phyloP scores from a whole-genome alignment of 2,888 invertebrate species.

The Amphipoea oculea region DNA sequence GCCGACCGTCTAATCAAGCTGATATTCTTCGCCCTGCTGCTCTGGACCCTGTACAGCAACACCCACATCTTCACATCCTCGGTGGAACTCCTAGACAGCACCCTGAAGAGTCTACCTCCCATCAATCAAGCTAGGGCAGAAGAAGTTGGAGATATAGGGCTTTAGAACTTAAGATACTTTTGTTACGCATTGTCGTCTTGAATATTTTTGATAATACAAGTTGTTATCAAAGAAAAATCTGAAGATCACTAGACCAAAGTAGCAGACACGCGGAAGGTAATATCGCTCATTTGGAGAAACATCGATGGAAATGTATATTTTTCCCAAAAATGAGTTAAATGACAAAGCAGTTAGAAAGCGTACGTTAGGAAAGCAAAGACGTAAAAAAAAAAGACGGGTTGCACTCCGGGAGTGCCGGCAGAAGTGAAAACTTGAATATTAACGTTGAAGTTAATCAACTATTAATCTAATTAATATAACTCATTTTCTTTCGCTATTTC shows the following conservation, averaged over 20 bases:
- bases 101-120: constrained; percentile 73
- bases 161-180: constrained; percentile 14
- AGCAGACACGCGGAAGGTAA: not conserved
- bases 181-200: not conserved
- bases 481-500: too few relatives aligned
- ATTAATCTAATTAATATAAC: too few relatives aligned
- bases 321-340: too few relatives aligned
- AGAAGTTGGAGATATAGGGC: constrained; percentile 36
- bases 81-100: constrained; percentile 74
- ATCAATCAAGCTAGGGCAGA: constrained; percentile 71
- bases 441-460: too few relatives aligned
- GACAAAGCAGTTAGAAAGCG: too few relatives aligned
- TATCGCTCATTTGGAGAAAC: too few relatives aligned
- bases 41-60: constrained; percentile 80
- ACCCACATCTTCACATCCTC: constrained; percentile 71
- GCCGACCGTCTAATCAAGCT: constrained; percentile 77
- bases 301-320: too few relatives aligned
- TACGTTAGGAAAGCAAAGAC: too few relatives aligned
- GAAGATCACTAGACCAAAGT: not conserved
- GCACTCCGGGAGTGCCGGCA: too few relatives aligned
- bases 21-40: constrained; percentile 72
- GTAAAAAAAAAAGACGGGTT: too few relatives aligned
- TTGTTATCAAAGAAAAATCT: too few relatives aligned
- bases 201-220: not conserved
- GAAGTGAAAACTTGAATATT: too few relatives aligned